Percentiles rank a stretch among this genome's conserved stretches.
phyloP scores from a whole-genome alignment of 2,888 invertebrate genomes.

The Leuctra nigra region DNA sequence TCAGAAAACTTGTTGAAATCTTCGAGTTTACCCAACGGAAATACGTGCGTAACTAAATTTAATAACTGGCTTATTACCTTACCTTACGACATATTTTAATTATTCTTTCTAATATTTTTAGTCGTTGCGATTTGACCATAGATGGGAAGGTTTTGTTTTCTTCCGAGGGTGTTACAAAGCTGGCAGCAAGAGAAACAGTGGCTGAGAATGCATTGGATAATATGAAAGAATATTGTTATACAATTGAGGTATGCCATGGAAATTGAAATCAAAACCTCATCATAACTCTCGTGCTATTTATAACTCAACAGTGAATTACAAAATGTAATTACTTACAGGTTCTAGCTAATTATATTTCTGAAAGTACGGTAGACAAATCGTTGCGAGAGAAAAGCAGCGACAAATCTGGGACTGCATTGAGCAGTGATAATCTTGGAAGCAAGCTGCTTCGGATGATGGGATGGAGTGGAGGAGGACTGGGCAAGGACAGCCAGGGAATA shows the following conservation, averaged over 20 bases:
- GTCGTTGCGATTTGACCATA: not conserved
- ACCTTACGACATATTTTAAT: too few relatives aligned
- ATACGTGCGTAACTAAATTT: not conserved
- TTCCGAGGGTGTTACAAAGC: not conserved
- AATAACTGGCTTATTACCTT: too few relatives aligned
- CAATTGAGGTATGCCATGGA: slow-evolving; percentile 34
- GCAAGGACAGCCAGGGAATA: slow-evolving; percentile 54
- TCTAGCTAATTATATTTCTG: slow-evolving; percentile 19
- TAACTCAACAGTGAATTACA: too few relatives aligned
- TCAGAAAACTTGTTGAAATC: not conserved
- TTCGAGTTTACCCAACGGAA: not conserved
- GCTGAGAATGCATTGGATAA: not conserved
- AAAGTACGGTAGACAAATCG: slow-evolving; percentile 24
- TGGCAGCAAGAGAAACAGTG: not conserved
- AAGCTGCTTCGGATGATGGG: slow-evolving; percentile 62
- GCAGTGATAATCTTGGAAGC: slow-evolving; percentile 46
- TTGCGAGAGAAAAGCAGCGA: not conserved
- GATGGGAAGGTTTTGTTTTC: not conserved
- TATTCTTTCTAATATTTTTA: not conserved
- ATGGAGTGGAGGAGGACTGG: slow-evolving; percentile 66
- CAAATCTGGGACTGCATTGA: slow-evolving; percentile 19
- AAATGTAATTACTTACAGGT: too few relatives aligned
- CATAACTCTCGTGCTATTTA: too few relatives aligned
- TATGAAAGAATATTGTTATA: slow-evolving; percentile 36
- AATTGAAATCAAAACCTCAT: too few relatives aligned